Evolutionary conservation across 2,888 invertebrate genomes (phyloP), one percentile per base, ranked within the genome.

Genomic region (Arrhopalites spinosus): DNA sequence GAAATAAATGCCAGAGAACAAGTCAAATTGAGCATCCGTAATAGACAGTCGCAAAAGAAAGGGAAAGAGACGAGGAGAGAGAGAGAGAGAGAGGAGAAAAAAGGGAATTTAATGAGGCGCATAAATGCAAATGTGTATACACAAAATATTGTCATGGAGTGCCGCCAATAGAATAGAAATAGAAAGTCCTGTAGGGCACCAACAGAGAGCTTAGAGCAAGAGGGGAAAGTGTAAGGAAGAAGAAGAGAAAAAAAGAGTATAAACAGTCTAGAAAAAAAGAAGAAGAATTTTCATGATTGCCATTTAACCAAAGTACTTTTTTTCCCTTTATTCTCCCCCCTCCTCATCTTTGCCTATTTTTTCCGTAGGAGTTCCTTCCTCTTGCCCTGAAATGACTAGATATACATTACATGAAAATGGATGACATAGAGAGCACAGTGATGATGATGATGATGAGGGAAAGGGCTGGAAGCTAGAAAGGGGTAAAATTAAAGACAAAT

Each of bases 401-500:
- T 36, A 36, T 36, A 36, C 11, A 36, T 36, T 11, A 36, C 36
- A 36, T 36, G 3, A 11, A 36, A 36, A 36, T 36, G 11, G 36
- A 36, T 36, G 36, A 36, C 36, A 36, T 36, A 11, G 36, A 36
- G 36, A 11, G 5, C 5, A 11, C 11, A 11, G 11, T 36, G 36
- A 36, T 36, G 36, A 36, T 11, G 36, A 36, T 36, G 36, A 59
- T 7, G 8, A 59, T 25, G 23, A 25, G 59, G 1, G 20, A 25
- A 59, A 59, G n/a, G 59, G 59, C 59, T 59, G 59, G 64, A 64
- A 64, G 64, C 43, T 64, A 64, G 29, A 64, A 36, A 27, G n/a
- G 64, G 43, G 7, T 30, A 64, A 30, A 64, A 64, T 43, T 64
- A 64, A 64, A 64, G 64, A 43, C 36, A 64, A 64, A 64, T 64